Evolutionary conservation across 2,113 vertebrate genomes (phyloP).

Genomic region (Pseudopipra pipra): DNA sequence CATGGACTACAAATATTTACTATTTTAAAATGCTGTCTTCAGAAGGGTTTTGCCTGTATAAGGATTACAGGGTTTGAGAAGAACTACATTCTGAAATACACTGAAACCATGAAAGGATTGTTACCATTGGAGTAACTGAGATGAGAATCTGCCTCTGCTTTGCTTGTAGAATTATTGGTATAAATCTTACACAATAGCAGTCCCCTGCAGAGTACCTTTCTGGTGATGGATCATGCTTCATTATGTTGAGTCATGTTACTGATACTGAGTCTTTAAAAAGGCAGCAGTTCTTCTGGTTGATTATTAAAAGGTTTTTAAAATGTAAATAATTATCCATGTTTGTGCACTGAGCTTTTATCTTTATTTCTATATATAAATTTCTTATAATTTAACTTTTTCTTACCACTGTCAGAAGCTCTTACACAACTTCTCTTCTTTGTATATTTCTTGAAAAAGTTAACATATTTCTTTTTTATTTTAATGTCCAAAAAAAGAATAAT

Average conservation of each 20-base stretch:
- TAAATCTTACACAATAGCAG: neutral
- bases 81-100: neutral
- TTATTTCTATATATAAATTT: neutral
- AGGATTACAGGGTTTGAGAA: neutral
- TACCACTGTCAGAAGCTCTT: neutral
- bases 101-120: neutral
- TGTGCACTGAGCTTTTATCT: neutral
- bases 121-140: neutral
- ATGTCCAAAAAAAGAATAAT: neutral
- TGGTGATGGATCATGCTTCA: neutral
- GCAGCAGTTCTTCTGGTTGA: neutral
- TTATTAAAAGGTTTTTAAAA: neutral
- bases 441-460: neutral
- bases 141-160: neutral
- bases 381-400: neutral
- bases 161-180: neutral
- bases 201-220: neutral
- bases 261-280: neutral
- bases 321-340: neutral
- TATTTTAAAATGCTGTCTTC: neutral
- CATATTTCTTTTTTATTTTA: neutral
- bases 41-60: neutral
- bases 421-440: neutral
- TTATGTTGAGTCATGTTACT: neutral
- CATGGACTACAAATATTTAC: neutral